Evolutionary conservation across 2,113 vertebrate species (phyloP).

Genomic region (Connochaetes taurinus): DNA sequence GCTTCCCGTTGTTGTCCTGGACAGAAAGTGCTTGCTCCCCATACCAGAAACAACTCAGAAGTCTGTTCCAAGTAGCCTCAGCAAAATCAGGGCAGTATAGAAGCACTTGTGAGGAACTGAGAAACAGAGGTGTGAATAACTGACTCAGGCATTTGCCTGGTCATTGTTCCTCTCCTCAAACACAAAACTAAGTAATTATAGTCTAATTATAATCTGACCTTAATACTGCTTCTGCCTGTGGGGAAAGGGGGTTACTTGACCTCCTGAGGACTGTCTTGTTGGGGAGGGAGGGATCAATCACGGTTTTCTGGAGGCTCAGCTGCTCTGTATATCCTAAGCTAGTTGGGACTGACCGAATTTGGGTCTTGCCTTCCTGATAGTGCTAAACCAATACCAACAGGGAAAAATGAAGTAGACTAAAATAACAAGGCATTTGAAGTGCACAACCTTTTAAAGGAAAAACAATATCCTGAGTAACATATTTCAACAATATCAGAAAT

Average conservation of each 20-base stretch:
- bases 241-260: background rate
- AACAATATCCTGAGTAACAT: background rate
- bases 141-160: background rate
- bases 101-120: background rate
- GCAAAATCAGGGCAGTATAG: background rate
- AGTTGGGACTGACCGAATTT: background rate
- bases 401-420: background rate
- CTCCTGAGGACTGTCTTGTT: background rate
- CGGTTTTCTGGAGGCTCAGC: background rate
- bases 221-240: background rate
- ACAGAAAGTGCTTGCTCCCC: background rate
- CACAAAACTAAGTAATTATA: background rate
- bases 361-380: background rate
- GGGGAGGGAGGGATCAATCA: background rate
- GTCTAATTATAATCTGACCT: background rate
- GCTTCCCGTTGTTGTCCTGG: background rate
- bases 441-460: background rate
- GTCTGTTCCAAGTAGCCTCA: background rate
- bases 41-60: background rate
- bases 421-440: background rate
- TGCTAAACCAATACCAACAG: background rate
- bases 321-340: background rate
- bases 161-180: background rate
- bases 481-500: background rate
- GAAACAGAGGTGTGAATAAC: background rate